Percentiles rank a stretch among this genome's conserved stretches.
phyloP scores from a whole-genome alignment of 2,888 invertebrate species.

The Ditula angustiorana region DNA sequence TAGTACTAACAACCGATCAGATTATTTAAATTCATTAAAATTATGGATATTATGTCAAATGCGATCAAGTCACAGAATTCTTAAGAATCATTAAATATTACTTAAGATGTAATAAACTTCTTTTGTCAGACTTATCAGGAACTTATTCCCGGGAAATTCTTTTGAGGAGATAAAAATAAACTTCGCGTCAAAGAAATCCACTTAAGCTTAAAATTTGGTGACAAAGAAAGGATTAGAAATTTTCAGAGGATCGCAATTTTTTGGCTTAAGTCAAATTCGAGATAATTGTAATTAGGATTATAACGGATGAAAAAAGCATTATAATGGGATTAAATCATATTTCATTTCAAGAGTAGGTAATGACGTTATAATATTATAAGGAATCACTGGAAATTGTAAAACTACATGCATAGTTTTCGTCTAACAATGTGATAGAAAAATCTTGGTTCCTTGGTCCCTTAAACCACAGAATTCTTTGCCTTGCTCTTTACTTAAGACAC shows the following conservation, averaged over 20 bases:
- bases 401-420: no score
- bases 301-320: neutral
- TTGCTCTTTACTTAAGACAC: no score
- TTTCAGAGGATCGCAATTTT: conserved; percentile 13
- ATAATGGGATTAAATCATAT: conserved; percentile 1
- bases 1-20: no score
- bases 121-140: neutral
- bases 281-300: conserved; percentile 16
- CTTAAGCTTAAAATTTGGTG: conserved; percentile 30
- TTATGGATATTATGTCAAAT: no score
- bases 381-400: no score
- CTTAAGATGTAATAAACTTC: neutral
- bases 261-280: conserved; percentile 12
- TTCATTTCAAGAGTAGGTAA: no score
- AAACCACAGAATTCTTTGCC: no score
- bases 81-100: neutral
- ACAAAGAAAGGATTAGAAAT: conserved; percentile 30
- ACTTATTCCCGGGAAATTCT: neutral
- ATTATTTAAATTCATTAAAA: no score
- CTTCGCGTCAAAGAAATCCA: conserved; percentile 21
- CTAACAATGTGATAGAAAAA: no score
- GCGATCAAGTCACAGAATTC: neutral
- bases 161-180: conserved; percentile 15
- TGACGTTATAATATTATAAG: no score
- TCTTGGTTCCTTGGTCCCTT: no score